Evolutionary conservation across 2,113 vertebrate genomes (phyloP).

Genomic region (Trinectes maculatus): DNA sequence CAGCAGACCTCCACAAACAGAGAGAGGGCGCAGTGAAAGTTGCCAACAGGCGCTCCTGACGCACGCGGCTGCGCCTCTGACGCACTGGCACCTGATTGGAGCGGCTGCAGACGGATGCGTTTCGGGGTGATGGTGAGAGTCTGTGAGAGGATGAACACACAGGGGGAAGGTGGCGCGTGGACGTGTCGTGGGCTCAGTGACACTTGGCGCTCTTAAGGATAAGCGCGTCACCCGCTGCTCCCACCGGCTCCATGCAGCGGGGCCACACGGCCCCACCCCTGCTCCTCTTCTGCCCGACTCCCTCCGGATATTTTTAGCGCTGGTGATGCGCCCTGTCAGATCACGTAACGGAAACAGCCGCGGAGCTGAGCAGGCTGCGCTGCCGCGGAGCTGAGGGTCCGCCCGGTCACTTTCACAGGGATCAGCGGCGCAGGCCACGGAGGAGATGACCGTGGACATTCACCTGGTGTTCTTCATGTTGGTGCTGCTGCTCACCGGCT

Average conservation of each 20-base stretch:
- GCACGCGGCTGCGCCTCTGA: slow-evolving; percentile 61
- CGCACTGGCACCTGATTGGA: slow-evolving; percentile 65
- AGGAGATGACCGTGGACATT: slow-evolving; percentile 60
- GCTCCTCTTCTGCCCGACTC: slow-evolving; percentile 72
- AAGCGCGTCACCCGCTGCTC: neutral
- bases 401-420: neutral
- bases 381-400: slow-evolving; percentile 7
- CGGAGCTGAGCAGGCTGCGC: slow-evolving; percentile 37
- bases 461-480: slow-evolving; percentile 41
- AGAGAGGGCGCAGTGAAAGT: neutral
- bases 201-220: neutral
- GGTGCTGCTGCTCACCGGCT: slow-evolving; percentile 57
- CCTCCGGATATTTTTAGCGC: slow-evolving; percentile 80
- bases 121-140: neutral
- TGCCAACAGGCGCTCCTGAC: slow-evolving; percentile 56
- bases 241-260: too few species aligned
- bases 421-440: slow-evolving; percentile 11
- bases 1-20: neutral
- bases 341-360: slow-evolving; percentile 74
- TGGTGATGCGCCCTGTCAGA: slow-evolving; percentile 70
- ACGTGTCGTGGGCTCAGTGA: neutral
- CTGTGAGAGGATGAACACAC: neutral
- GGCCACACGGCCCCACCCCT: slow-evolving; percentile 63
- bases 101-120: slow-evolving; percentile 15
- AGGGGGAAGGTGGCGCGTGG: neutral